Conservation (phyloP, 2,797 vertebrate species). For the Scolopax rusticola region DNA sequence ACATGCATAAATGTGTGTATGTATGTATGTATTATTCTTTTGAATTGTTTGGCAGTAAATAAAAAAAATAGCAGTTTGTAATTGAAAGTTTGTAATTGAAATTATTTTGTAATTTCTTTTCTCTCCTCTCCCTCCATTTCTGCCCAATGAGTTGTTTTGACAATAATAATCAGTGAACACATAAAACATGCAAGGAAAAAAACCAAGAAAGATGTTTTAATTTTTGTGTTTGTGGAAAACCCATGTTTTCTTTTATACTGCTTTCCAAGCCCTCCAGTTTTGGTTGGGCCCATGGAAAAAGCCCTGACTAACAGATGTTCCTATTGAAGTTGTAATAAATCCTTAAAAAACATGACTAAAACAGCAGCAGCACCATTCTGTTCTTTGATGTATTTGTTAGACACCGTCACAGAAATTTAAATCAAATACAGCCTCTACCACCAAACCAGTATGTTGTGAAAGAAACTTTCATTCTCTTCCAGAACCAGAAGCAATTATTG, state of each 20-base stretch:
- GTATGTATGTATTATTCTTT: not conserved
- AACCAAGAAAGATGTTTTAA: not conserved
- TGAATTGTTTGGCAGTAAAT: not conserved
- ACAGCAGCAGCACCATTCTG: not conserved
- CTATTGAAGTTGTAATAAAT: not conserved
- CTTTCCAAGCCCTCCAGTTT: not conserved
- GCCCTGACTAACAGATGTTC: not conserved
- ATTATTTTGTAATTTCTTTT: not conserved
- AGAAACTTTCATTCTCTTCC: slow-evolving; percentile 24
- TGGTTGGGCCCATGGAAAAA: not conserved
- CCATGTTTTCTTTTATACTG: not conserved
- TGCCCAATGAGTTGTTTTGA: not conserved
- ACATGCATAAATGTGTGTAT: not conserved
- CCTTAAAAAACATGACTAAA: not conserved
- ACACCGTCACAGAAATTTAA: not conserved
- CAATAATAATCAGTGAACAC: not conserved
- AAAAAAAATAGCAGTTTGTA: not conserved
- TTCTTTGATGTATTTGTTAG: not conserved
- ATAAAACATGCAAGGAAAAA: not conserved
- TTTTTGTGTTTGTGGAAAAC: not conserved
- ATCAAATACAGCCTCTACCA: not conserved
- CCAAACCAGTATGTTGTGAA: not conserved
- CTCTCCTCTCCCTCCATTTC: not conserved
- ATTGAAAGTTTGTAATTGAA: not conserved
- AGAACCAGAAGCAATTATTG: slow-evolving; percentile 2